phyloP scores from a whole-genome alignment of 1,140 invertebrate genomes.

The Stegodyphus dumicola region DNA sequence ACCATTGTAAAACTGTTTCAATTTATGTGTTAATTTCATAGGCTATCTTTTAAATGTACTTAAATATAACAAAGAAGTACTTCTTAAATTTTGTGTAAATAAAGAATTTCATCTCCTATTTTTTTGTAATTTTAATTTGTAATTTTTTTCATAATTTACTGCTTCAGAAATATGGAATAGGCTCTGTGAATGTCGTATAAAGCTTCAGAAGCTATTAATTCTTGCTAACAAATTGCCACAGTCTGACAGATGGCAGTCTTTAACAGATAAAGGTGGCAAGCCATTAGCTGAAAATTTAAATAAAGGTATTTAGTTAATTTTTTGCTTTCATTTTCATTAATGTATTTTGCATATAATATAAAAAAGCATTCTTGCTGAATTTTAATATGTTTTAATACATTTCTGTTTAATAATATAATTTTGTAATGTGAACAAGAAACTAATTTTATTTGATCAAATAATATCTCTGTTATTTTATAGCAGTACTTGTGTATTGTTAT shows the following conservation, averaged over 20 bases:
- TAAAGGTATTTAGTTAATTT: constrained; percentile 65
- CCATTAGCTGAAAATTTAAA: constrained; percentile 72
- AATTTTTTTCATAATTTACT: not conserved
- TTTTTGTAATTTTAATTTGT: constrained; percentile 9
- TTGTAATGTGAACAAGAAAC: too few relatives aligned
- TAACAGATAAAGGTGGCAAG: constrained; percentile 69
- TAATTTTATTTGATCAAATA: too few relatives aligned
- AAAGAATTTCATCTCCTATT: not conserved
- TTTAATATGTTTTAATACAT: too few relatives aligned
- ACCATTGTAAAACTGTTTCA: not conserved
- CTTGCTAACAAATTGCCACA: constrained; percentile 83
- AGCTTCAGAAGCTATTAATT: constrained; percentile 82
- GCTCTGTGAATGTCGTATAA: constrained; percentile 84
- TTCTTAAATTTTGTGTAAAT: not conserved
- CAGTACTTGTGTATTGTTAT: too few relatives aligned
- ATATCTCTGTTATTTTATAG: too few relatives aligned
- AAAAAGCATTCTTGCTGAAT: too few relatives aligned
- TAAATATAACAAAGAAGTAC: not conserved
- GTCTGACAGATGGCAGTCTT: constrained; percentile 71
- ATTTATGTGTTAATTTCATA: not conserved
- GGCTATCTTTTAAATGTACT: not conserved
- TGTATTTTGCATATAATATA: too few relatives aligned
- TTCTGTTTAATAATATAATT: too few relatives aligned
- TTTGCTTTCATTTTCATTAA: too few relatives aligned
- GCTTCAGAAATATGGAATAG: constrained; percentile 79